Conservation (phyloP, 2,113 vertebrate genomes). For the Sturnira hondurensis region DNA sequence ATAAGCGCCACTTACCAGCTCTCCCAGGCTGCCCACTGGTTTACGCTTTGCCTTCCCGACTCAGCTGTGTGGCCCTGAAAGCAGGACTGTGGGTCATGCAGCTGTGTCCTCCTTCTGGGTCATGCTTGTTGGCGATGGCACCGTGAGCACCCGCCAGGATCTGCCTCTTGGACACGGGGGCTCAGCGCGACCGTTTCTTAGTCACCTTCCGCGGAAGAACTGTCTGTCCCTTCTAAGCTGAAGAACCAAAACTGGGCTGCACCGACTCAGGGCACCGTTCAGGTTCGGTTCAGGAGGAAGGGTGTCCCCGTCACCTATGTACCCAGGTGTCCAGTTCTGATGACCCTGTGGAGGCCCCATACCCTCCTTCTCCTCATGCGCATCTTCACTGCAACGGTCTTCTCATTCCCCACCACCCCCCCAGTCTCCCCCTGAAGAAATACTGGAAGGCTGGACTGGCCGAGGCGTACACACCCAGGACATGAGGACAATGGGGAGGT, state of each 20-base stretch:
- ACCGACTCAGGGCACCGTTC: neutral
- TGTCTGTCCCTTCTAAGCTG: neutral
- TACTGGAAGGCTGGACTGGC: neutral
- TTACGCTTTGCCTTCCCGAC: neutral
- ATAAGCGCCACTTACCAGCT: accelerated
- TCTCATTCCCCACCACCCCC: neutral
- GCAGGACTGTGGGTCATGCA: accelerated
- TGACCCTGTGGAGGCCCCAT: neutral
- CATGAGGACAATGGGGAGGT: neutral
- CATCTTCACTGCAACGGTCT: accelerated
- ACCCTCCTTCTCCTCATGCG: too few relatives aligned
- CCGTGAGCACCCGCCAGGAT: neutral
- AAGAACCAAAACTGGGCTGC: neutral
- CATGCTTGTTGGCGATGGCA: accelerated
- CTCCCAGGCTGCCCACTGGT: neutral
- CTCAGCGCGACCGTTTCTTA: neutral
- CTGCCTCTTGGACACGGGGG: neutral
- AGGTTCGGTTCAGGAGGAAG: neutral
- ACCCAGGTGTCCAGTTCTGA: neutral
- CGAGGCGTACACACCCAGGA: neutral
- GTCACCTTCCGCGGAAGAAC: neutral
- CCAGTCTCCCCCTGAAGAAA: neutral
- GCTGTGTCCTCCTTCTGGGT: neutral
- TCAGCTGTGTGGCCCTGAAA: accelerated
- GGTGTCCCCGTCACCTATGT: neutral